Evolutionary conservation across 2,797 vertebrate genomes (phyloP).

Genomic region (Sebastes nivosus): DNA sequence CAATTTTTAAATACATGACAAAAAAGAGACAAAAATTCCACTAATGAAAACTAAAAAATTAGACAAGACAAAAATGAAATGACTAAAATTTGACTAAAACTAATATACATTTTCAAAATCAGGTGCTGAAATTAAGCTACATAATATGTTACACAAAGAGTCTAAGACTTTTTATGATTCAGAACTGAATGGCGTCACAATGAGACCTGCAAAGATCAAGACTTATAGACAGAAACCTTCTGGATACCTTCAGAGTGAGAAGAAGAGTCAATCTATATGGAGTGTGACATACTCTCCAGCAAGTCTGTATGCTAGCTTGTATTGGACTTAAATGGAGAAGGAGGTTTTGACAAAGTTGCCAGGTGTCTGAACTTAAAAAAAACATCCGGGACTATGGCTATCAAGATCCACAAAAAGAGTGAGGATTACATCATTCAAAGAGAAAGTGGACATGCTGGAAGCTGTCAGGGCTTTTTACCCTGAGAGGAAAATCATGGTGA

Average conservation of each 20-base stretch:
- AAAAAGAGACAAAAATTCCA: background rate
- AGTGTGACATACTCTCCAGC: background rate
- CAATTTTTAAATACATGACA: background rate
- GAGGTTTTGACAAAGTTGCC: too few relatives aligned
- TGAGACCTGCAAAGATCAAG: too few relatives aligned
- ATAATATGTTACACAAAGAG: too few relatives aligned
- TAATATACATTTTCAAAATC: too few relatives aligned
- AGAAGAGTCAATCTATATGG: too few relatives aligned
- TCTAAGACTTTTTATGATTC: too few relatives aligned
- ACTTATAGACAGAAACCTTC: too few relatives aligned
- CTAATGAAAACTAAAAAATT: background rate
- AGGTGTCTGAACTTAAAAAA: too few relatives aligned
- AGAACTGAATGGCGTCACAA: too few relatives aligned
- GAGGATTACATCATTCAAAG: background rate
- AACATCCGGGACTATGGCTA: background rate
- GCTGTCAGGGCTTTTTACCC: background rate
- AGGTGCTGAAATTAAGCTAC: too few relatives aligned
- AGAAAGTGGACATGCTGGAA: background rate
- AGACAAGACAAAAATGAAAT: background rate
- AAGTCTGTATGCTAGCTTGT: background rate
- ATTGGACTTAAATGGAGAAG: background rate
- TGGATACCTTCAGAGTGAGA: too few relatives aligned
- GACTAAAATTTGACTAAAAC: background rate
- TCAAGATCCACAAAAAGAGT: background rate
- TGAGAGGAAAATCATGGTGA: background rate